A percentile compares a stretch with the other conserved stretches of the same genome.
Conservation (phyloP, 2,797 vertebrate genomes). For the Pipistrellus pipistrellus region DNA sequence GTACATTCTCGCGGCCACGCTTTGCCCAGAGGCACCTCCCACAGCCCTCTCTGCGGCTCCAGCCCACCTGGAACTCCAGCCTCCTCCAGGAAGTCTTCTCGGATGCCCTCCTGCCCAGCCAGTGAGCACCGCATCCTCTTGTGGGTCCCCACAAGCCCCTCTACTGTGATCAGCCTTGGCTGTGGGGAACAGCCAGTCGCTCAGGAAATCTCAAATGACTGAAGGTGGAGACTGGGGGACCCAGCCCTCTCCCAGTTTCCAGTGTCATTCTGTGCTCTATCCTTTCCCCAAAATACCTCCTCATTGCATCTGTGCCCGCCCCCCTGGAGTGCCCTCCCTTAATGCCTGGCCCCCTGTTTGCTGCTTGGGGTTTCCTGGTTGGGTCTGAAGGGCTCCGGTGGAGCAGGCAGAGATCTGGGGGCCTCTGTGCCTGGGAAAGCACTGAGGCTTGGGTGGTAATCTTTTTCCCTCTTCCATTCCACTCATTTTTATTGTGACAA, state of each 20-base stretch:
- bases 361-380: neutral
- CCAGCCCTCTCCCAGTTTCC: neutral
- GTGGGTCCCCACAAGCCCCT: neutral
- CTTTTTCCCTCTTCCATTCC: too few species aligned
- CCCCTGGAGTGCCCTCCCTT: accelerated
- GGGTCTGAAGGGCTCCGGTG: neutral
- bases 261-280: accelerated
- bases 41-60: neutral
- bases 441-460: neutral
- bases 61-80: neutral
- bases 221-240: neutral
- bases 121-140: neutral
- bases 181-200: neutral
- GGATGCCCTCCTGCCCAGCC: neutral
- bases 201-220: neutral
- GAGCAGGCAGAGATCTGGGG: neutral
- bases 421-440: neutral
- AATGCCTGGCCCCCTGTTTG: neutral
- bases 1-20: neutral
- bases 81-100: slow-evolving; percentile 32
- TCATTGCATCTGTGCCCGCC: neutral
- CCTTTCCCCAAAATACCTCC: neutral
- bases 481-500: neutral
- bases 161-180: slow-evolving; percentile 11
- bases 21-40: neutral